phyloP scores from a whole-genome alignment of 2,113 vertebrate genomes.

The Pseudonaja textilis region DNA sequence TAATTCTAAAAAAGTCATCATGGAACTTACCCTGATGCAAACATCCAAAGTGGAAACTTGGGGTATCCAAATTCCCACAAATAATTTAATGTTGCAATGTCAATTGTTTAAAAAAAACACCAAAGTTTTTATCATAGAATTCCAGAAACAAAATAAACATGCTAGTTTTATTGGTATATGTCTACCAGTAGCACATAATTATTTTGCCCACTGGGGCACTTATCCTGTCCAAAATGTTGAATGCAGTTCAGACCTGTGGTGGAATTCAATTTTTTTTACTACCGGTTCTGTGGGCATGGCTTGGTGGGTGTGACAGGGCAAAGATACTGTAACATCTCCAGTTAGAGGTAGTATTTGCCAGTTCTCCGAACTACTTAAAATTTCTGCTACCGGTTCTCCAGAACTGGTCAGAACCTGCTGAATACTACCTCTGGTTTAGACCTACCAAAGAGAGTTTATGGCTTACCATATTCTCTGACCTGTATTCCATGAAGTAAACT shows the following conservation, averaged over 20 bases:
- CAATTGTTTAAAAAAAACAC: background rate
- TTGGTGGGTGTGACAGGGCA: no score
- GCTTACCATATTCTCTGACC: background rate
- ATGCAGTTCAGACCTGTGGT: background rate
- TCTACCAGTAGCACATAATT: background rate
- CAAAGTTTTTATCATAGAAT: background rate
- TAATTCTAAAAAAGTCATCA: background rate
- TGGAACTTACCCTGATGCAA: background rate
- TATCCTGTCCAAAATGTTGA: background rate
- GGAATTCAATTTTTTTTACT: no score
- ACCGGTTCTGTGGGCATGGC: no score
- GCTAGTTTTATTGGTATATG: background rate
- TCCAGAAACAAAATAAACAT: background rate
- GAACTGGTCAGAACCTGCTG: no score
- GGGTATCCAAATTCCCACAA: background rate
- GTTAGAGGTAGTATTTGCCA: no score
- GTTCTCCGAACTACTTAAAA: no score
- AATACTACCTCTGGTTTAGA: background rate
- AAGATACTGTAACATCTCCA: no score
- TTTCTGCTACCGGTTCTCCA: no score
- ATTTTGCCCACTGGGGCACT: background rate
- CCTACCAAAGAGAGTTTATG: background rate
- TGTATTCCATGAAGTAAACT: background rate
- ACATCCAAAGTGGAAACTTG: background rate
- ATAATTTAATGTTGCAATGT: background rate